Base-by-base conservation (phyloP, 2,888 invertebrate species). In the Phortica okadai region DNA sequence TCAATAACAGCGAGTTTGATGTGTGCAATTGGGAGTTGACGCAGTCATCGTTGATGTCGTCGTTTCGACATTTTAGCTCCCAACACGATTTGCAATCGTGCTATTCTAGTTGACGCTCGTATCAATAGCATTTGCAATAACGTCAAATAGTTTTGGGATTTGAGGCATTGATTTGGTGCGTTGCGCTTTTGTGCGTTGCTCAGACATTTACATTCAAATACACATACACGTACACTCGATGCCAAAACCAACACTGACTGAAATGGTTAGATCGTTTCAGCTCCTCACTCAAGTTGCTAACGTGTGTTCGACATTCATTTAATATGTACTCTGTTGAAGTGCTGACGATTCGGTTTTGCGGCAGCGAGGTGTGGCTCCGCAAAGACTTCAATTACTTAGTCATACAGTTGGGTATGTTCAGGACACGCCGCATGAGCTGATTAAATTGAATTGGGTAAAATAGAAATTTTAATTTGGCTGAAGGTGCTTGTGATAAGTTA, bases 91-190 rank as follows among this genome's bases (percentile, higher is more conserved):
- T 83, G 77, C 75, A 72, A 76, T 77, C 80, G 75, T 79, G 77
- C 80, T 76, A 33, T 74, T 78, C 33, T 33, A 33, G 77, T 75
- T 14, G 41, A 76, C 54, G 56, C 50, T 76, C 59, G 66, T 77
- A 73, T 75, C 59, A 73, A 59, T 59, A n/a, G 73, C 73, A 73
- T 21, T 59, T 59, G 73, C 73, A 73, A 73, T 59, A 73, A 73
- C 73, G 44, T 7, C 73, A 88, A 83, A 88, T 88, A 86, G 85
- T 85, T 86, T 86, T 82, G 87, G 82, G 82, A 85, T 82, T 85
- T 85, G 87, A 73, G 83, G 85, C 87, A 88, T 85, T 88, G 87
- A 88, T 88, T 86, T 84, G 78, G 78, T 54, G 70, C 70, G 54
- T 70, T 70, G 70, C 70, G 67, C 67, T 67, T 67, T 67, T 70